These are phyloP conservation scores for Xanthorhoe designata DNA, from an alignment of 2,888 invertebrate species.

Conservation along the genomic window DNA sequence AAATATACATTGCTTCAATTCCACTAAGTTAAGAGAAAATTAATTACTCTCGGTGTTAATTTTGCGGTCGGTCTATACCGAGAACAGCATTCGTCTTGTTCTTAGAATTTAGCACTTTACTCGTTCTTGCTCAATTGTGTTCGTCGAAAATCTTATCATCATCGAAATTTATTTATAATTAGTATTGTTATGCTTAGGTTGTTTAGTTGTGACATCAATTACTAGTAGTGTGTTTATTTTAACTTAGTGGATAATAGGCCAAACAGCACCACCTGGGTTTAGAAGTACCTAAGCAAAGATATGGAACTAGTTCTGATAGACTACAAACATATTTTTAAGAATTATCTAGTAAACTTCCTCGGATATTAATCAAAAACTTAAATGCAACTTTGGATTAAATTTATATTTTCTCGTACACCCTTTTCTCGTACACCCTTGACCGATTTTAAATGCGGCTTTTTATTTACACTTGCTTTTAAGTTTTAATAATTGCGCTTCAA, in stretches of 20 bases:
- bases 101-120: conserved; percentile 72
- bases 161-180: conserved; percentile 30
- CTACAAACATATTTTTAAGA: background rate
- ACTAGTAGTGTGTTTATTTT: background rate
- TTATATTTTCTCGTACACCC: conserved; percentile 20
- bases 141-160: conserved; percentile 53
- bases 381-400: conserved; percentile 31
- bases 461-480: conserved; percentile 37
- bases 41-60: conserved; percentile 51
- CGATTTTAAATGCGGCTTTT: conserved; percentile 24
- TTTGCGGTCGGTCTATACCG: conserved; percentile 44
- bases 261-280: background rate
- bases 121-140: conserved; percentile 61
- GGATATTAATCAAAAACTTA: background rate
- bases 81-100: conserved; percentile 65
- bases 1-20: background rate
- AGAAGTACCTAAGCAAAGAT: too few relatives aligned
- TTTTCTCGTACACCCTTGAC: conserved; percentile 31
- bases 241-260: background rate
- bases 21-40: conserved; percentile 31
- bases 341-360: background rate
- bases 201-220: conserved; percentile 8
- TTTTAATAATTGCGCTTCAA: conserved; percentile 44
- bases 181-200: conserved; percentile 28
- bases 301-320: too few relatives aligned